Conservation (phyloP, 2,888 invertebrate species). For the Miltochrista miniata region DNA sequence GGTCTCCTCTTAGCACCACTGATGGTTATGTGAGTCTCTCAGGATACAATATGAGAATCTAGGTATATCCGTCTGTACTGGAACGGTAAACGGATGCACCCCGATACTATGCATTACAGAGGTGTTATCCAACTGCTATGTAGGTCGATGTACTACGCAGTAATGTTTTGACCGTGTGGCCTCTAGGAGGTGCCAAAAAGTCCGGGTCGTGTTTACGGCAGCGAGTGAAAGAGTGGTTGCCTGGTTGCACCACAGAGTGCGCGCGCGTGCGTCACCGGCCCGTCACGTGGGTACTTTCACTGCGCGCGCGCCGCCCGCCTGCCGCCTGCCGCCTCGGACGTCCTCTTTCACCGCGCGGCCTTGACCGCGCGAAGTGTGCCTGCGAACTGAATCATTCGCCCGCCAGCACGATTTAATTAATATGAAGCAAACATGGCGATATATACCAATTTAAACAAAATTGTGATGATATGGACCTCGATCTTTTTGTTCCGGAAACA, state of each 20-base stretch:
- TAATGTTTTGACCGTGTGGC: neutral
- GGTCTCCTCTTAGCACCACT: too few species aligned
- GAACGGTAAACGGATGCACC: neutral
- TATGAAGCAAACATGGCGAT: neutral
- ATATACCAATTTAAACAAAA: too few species aligned
- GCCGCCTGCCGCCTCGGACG: neutral
- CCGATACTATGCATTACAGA: neutral
- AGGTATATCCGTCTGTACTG: neutral
- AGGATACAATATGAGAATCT: too few species aligned
- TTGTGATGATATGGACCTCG: too few species aligned
- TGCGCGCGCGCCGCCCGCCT: slow-evolving; percentile 14
- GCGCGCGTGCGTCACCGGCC: slow-evolving; percentile 25
- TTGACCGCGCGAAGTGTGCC: slow-evolving; percentile 25
- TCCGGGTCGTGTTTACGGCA: slow-evolving; percentile 9
- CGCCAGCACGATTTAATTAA: neutral
- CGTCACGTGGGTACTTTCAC: slow-evolving; percentile 25
- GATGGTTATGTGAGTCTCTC: too few species aligned
- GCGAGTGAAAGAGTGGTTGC: slow-evolving; percentile 3
- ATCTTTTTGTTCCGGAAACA: too few species aligned
- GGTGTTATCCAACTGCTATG: neutral
- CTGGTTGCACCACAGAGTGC: neutral
- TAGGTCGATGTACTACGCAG: neutral
- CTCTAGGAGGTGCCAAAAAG: neutral
- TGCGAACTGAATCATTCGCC: neutral
- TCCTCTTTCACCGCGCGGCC: slow-evolving; percentile 31